A percentile compares a stretch with the other conserved stretches of the same genome.
phyloP scores from a whole-genome alignment of 2,888 invertebrate species.

The Luffia ferchaultella region DNA sequence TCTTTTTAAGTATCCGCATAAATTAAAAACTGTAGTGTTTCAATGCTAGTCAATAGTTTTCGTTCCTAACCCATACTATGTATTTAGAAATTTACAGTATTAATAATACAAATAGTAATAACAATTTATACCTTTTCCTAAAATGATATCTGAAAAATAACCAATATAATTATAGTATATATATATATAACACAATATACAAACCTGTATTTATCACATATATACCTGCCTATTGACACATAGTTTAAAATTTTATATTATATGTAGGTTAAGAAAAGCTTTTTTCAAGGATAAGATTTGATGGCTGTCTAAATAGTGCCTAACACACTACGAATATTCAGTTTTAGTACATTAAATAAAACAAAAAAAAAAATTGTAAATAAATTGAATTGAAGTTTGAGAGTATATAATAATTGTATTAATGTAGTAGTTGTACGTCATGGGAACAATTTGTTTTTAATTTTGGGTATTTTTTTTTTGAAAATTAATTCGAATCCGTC shows the following conservation, averaged over 20 bases:
- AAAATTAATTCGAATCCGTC: no score
- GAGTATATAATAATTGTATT: conserved; percentile 36
- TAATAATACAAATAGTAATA: neutral
- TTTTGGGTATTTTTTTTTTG: no score
- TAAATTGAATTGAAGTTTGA: conserved; percentile 25
- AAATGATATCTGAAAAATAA: neutral
- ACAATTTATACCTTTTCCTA: neutral
- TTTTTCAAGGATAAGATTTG: conserved; percentile 58
- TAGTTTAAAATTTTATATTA: conserved; percentile 51
- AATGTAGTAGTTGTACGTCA: conserved; percentile 38
- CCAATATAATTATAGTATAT: neutral
- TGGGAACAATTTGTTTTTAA: conserved; percentile 52
- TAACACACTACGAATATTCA: conserved; percentile 64
- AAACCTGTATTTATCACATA: no score
- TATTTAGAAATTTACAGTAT: no score
- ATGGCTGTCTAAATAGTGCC: conserved; percentile 68
- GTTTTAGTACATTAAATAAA: conserved; percentile 45
- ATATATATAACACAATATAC: no score
- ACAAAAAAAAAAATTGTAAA: conserved; percentile 12
- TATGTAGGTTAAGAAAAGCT: conserved; percentile 48
- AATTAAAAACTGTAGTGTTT: no score
- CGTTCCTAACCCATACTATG: no score
- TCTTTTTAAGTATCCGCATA: no score
- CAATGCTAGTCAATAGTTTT: no score
- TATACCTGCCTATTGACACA: conserved; percentile 61